Evolutionary conservation across 2,888 invertebrate species (phyloP).

Genomic region (Calliphora vomitoria): DNA sequence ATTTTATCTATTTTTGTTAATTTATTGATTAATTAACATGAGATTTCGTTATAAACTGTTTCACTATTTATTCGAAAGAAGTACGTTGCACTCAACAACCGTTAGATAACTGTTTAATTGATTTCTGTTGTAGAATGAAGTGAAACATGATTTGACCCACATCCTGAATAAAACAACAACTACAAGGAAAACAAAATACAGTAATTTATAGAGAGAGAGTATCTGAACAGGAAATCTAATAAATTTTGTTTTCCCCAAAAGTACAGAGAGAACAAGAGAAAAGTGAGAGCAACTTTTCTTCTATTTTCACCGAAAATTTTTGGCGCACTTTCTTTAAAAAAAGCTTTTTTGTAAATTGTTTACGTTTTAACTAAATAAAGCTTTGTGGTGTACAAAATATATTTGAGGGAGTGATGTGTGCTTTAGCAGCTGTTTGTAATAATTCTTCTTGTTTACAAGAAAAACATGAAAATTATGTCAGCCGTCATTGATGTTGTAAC

Average conservation of each 20-base stretch:
- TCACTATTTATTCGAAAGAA: background rate
- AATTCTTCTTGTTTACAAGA: background rate
- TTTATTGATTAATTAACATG: constrained; percentile 54
- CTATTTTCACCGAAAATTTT: background rate
- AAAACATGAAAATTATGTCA: background rate
- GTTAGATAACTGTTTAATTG: constrained; percentile 51
- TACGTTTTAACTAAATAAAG: constrained; percentile 25
- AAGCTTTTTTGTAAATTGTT: constrained; percentile 22
- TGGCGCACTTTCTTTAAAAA: constrained; percentile 31
- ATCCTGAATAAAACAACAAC: constrained; percentile 38
- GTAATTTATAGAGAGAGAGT: background rate
- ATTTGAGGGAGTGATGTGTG: background rate
- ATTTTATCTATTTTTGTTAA: constrained; percentile 14
- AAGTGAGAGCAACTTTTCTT: background rate
- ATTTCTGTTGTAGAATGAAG: background rate
- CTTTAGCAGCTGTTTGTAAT: background rate
- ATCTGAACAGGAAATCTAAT: background rate
- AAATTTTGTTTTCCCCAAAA: too few species aligned
- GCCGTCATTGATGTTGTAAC: background rate
- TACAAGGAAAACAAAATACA: background rate
- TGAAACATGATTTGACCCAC: constrained; percentile 58
- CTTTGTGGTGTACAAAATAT: background rate
- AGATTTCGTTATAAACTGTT: constrained; percentile 2
- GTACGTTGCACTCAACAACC: constrained; percentile 46
- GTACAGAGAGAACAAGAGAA: background rate